Evolutionary conservation across 2,113 vertebrate species (phyloP), one percentile per base, ranked within the genome.

Genomic region (Castor canadensis): DNA sequence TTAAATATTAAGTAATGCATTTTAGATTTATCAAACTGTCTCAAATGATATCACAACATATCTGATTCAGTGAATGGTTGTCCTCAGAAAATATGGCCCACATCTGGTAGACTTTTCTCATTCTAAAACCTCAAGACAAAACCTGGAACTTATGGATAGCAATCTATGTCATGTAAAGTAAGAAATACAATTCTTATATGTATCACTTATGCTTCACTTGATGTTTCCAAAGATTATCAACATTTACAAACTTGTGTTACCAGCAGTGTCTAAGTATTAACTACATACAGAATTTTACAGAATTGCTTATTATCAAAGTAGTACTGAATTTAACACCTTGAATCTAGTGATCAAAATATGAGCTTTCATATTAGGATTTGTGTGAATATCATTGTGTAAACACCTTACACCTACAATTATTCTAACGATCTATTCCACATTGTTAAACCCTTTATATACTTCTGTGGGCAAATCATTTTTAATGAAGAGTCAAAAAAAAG

Each of bases 231-330:
- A 84, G 30, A 83, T 91, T 95, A 92, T 96, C 88, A 17, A 87
- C 88, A 7, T 90, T 80, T 95, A 92, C 66, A 95, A 87, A 40
- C 60, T 32, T 7, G 17, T 81, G 24, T 91, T 96, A 95, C 97
- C 96, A 96, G 79, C 43, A 97, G 79, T 32, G 87, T 93, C 89
- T 96, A 97, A 97, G 95, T 94, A 97, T 98, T 98, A 98, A 98
- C 98, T 98, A 98, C 89, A 95, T 95, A 90, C 98, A 98, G 98
- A 97, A 96, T 97, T 35, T 87, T 94, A 89, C 64, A 89, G 84
- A 97, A 97, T 98, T 97, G 96, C 97, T 98, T 97, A 96, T 98
- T 98, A 98, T 96, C 45, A 96, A 98, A 95, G 95, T 96, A 92
- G 80, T 93, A 85, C 91, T 52, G 43, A 91, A 93, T 93, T 98